Evolutionary conservation across 2,113 vertebrate species (phyloP).

Genomic region (Silurus meridionalis): DNA sequence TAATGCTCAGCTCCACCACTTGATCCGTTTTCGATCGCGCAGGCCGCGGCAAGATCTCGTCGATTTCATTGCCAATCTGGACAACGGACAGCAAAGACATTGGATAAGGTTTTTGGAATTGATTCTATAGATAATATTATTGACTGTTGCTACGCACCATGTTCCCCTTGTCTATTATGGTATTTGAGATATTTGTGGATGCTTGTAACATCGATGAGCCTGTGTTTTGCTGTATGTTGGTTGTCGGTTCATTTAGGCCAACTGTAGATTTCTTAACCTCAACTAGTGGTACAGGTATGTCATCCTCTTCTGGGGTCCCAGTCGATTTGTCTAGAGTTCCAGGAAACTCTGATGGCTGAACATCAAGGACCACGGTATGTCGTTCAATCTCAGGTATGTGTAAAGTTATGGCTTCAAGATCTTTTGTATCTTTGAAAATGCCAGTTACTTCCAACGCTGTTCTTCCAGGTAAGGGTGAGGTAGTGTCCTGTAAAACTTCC

Average conservation of each 20-base stretch:
- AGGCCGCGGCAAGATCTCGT: conserved; percentile 65
- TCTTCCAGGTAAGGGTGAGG: not conserved
- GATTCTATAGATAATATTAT: too few relatives aligned
- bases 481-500: conserved; percentile 38
- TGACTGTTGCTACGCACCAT: conserved; percentile 54
- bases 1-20: conserved; percentile 84
- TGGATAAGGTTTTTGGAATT: not conserved
- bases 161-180: conserved; percentile 51
- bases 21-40: conserved; percentile 71
- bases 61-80: conserved; percentile 87
- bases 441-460: not conserved
- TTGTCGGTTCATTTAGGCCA: conserved; percentile 26
- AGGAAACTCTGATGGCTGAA: not conserved
- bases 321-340: not conserved
- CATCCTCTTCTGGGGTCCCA: conserved; percentile 51
- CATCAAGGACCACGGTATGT: not conserved
- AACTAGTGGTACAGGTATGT: conserved; percentile 27
- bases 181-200: conserved; percentile 29
- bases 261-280: conserved; percentile 32
- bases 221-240: conserved; percentile 15
- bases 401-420: conserved; percentile 8
- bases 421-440: not conserved
- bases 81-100: not conserved
- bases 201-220: conserved; percentile 23
- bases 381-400: not conserved